Evolutionary conservation across 2,888 invertebrate genomes (phyloP).

Genomic region (Drosophila sordidapex): DNA sequence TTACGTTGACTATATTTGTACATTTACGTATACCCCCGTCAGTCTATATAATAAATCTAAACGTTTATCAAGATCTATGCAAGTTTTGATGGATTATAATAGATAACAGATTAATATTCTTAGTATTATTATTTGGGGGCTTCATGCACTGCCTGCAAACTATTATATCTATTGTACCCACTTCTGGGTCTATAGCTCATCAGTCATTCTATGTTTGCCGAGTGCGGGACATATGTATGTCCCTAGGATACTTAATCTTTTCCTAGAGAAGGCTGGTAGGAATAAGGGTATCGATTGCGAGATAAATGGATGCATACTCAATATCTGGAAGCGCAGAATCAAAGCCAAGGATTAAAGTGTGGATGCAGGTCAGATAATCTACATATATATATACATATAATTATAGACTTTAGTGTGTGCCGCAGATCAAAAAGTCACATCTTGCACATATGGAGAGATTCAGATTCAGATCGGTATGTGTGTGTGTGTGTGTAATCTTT

Average conservation of each 20-base stretch:
- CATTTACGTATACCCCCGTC: too few species aligned
- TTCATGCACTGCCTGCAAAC: background rate
- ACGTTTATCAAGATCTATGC: background rate
- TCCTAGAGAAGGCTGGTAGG: background rate
- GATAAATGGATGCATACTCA: background rate
- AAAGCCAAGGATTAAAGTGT: background rate
- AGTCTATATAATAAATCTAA: background rate
- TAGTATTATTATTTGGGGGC: background rate
- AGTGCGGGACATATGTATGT: too few species aligned
- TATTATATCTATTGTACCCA: background rate
- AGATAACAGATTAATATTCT: background rate
- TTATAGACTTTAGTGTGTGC: background rate
- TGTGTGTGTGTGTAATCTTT: background rate
- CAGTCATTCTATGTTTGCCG: too few species aligned
- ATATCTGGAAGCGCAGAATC: background rate
- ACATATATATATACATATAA: background rate
- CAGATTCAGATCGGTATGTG: background rate
- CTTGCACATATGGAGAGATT: constrained; percentile 1
- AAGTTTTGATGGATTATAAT: background rate
- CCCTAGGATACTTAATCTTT: too few species aligned
- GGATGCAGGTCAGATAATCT: background rate
- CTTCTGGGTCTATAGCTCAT: too few species aligned
- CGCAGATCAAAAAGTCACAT: constrained; percentile 15
- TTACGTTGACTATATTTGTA: too few species aligned
- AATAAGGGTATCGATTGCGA: background rate